phyloP scores from a whole-genome alignment of 92 coral and sea anemone species.

The Palythoa grandis region DNA sequence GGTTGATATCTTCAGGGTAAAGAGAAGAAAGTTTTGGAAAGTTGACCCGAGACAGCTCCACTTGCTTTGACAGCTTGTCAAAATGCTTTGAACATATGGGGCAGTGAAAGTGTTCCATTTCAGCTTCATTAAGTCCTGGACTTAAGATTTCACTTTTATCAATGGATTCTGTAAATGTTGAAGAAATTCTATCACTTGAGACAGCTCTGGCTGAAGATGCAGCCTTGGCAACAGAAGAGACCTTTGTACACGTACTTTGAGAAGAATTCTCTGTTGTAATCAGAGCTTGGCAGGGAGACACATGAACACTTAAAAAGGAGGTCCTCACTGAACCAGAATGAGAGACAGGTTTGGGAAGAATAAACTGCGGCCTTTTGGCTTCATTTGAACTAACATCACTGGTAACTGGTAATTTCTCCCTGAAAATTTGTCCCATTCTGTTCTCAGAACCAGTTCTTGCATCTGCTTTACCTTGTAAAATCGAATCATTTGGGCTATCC shows the following conservation, averaged over 20 bases:
- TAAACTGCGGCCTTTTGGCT: conserved; percentile 26
- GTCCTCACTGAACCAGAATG: neutral
- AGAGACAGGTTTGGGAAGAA: conserved; percentile 28
- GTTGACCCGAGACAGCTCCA: conserved; percentile 71
- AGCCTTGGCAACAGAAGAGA: neutral
- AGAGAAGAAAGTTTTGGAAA: conserved; percentile 65
- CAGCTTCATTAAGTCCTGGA: neutral
- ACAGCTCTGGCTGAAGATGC: neutral
- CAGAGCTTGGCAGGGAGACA: neutral
- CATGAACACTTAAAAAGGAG: neutral
- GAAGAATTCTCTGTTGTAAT: neutral
- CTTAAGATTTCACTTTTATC: neutral
- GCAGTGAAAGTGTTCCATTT: conserved; percentile 47
- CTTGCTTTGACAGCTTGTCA: conserved; percentile 49
- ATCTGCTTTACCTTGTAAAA: neutral
- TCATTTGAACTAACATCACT: neutral
- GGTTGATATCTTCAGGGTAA: conserved; percentile 67
- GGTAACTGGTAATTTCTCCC: neutral
- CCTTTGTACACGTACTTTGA: too few relatives aligned
- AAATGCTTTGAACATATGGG: conserved; percentile 70
- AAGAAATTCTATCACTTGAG: neutral
- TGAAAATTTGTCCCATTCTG: neutral
- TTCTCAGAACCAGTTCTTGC: neutral
- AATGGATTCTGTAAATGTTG: too few relatives aligned
- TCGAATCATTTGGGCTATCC: neutral